Evolutionary conservation across 2,888 invertebrate species (phyloP), one percentile per base, ranked within the genome.

Genomic region (Amiota minor): DNA sequence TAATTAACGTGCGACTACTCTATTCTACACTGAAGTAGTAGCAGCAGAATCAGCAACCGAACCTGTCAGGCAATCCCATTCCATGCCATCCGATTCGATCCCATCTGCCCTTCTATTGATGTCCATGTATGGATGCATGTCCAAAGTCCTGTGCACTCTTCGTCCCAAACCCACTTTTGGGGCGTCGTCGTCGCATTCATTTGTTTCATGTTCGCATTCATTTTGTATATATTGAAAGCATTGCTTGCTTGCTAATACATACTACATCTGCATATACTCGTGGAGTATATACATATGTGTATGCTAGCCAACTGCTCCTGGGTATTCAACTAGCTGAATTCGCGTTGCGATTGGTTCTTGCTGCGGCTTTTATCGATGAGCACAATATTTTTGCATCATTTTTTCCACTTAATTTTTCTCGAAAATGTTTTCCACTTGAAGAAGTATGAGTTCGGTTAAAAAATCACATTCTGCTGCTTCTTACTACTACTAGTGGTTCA

Each of bases 321-420:
- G 80, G 81, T 82, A 84, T 82, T 82, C 84, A 80, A 82, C 85
- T 80, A 72, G 76, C 79, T 82, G 83, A 85, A 85, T 72, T 83
- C 76, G 84, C 78, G 76, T 76, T 84, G 80, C 83, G 80, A 83
- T 83, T 83, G 83, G 83, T 83, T 80, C 45, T 20, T 64, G 20
- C 35, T 70, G 81, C 74, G 80, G 77, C 78, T 76, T 74, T 74
- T 81, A 83, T 85, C 85, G 83, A 83, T 79, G 77, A 80, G 84
- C 75, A 77, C 74, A 47, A 35, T 35, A 14, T 62, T 62, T 62
- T 59, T 62, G 45, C 12, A 16, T 45, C 16, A 20, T 64, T 46
- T 4, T 10, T 64, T 16, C 46, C 16, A 23, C 46, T 10, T 8
- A n/a, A 45, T 64, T 64, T 46, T 47, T 16, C 45, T 64, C 59